Conservation (phyloP, 2,113 vertebrate genomes). For the Bolborhynchus lineola region DNA sequence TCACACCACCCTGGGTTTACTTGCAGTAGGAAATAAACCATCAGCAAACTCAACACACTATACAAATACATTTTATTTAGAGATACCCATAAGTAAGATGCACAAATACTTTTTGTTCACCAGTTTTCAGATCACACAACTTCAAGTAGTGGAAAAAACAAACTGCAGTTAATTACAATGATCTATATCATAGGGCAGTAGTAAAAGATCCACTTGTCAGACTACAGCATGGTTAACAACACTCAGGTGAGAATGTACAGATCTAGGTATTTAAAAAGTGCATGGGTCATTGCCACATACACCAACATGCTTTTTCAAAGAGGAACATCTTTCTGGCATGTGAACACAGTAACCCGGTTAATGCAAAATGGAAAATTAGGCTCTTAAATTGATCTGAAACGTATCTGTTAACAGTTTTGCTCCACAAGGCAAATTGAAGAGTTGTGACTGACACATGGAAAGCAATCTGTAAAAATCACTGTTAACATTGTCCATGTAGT, state of each 20-base stretch:
- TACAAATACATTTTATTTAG: slow-evolving; percentile 67
- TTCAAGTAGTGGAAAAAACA: slow-evolving; percentile 33
- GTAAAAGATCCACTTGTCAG: slow-evolving; percentile 23
- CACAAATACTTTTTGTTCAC: slow-evolving; percentile 55
- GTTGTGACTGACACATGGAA: neutral
- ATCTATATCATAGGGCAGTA: slow-evolving; percentile 9
- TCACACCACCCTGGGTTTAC: neutral
- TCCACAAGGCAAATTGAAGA: neutral
- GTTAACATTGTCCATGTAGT: neutral
- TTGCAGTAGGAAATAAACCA: neutral
- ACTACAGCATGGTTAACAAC: neutral
- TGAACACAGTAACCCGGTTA: slow-evolving; percentile 39
- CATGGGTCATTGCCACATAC: slow-evolving; percentile 4
- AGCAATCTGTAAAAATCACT: neutral
- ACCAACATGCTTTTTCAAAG: slow-evolving; percentile 37
- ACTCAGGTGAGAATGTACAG: slow-evolving; percentile 11
- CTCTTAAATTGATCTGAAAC: slow-evolving; percentile 5
- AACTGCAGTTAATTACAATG: slow-evolving; percentile 30
- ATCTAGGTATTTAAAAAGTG: slow-evolving; percentile 30
- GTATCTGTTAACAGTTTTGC: neutral
- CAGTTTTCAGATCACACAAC: slow-evolving; percentile 12
- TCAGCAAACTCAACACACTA: neutral
- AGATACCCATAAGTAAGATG: slow-evolving; percentile 55
- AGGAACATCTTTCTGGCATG: slow-evolving; percentile 17
- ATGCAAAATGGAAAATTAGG: slow-evolving; percentile 8